These are phyloP conservation scores for Centropristis striata DNA, from an alignment of 2,113 vertebrate species.

Conservation along the genomic window DNA sequence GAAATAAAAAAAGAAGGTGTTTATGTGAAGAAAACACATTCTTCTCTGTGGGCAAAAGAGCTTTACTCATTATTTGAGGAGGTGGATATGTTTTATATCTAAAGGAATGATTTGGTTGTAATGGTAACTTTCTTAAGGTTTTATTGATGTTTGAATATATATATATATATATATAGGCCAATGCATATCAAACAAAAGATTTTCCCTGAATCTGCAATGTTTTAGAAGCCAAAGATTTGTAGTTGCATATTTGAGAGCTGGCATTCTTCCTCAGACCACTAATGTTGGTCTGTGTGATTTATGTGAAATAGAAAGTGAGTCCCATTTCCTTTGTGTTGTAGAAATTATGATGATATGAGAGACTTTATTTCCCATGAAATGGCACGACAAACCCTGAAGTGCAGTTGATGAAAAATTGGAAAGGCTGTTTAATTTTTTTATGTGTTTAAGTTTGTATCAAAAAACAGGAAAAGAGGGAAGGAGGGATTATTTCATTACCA, in stretches of 20 bases:
- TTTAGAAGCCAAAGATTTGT: not conserved
- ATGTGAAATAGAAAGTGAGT: not conserved
- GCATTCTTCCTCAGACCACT: not conserved
- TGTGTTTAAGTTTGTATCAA: not conserved
- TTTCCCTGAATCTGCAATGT: not conserved
- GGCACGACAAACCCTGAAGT: not conserved
- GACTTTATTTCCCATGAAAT: not conserved
- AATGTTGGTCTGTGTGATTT: not conserved
- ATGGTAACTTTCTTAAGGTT: too few relatives aligned
- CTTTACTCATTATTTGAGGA: too few relatives aligned
- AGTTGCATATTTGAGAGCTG: not conserved
- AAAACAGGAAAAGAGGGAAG: not conserved
- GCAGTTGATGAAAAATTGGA: too few relatives aligned
- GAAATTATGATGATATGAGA: not conserved
- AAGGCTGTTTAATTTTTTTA: too few relatives aligned
- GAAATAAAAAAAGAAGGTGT: too few relatives aligned
- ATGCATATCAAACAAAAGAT: not conserved
- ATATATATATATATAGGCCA: too few relatives aligned
- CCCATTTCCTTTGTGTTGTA: not conserved
- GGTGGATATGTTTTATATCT: too few relatives aligned
- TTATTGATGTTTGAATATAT: too few relatives aligned
- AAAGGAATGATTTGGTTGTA: too few relatives aligned
- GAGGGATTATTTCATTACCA: not conserved
- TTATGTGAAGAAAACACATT: too few relatives aligned
- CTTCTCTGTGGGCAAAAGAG: too few relatives aligned